Conservation (phyloP, 2,113 vertebrate genomes). For the Oryzias celebensis region DNA sequence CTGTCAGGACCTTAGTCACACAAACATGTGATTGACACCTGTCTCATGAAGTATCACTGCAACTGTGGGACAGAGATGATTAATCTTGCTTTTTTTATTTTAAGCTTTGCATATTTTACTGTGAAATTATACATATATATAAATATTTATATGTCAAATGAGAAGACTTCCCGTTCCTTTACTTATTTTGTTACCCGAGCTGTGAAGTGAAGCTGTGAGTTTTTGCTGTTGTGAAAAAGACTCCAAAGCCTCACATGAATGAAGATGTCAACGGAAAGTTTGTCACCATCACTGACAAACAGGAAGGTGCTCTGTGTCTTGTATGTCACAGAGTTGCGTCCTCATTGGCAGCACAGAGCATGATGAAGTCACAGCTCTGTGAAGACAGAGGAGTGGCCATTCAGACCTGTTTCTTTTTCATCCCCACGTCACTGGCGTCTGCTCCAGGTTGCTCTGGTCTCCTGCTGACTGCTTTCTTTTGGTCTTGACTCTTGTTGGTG, state of each 20-base stretch:
- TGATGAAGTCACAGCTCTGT: constrained; percentile 58
- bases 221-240: not conserved
- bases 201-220: too few species aligned
- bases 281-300: constrained; percentile 82
- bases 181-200: not conserved
- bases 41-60: constrained; percentile 55
- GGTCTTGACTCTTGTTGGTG: constrained; percentile 24
- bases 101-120: not conserved
- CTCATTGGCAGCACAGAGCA: constrained; percentile 51
- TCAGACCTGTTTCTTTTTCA: constrained; percentile 38
- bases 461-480: constrained; percentile 17
- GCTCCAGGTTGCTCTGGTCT: constrained; percentile 34
- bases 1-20: constrained; percentile 33
- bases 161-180: too few species aligned
- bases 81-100: constrained; percentile 12
- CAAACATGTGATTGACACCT: constrained; percentile 42
- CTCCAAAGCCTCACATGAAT: constrained; percentile 42
- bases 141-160: too few species aligned
- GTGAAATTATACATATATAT: too few species aligned
- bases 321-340: constrained; percentile 42
- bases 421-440: constrained; percentile 40
- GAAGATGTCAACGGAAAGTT: constrained; percentile 87
- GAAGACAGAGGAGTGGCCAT: constrained; percentile 50
- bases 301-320: constrained; percentile 79
- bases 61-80: constrained; percentile 36